Conservation (phyloP, 2,888 invertebrate genomes). For the Ochropleura plecta region DNA sequence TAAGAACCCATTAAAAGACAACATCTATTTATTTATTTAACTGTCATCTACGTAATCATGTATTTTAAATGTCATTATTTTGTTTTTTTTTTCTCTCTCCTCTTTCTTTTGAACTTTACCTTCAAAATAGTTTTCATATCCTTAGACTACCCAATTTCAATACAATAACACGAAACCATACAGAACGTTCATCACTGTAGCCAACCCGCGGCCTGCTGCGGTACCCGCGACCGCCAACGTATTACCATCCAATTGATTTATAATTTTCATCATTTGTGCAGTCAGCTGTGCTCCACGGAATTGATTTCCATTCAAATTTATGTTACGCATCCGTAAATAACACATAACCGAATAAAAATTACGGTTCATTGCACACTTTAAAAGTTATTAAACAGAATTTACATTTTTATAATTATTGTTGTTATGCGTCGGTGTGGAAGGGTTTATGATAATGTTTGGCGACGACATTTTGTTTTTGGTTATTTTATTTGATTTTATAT, state of each 20-base stretch:
- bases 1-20: not conserved
- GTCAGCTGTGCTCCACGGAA: slow-evolving; percentile 60
- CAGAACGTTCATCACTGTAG: slow-evolving; percentile 41
- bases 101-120: not conserved
- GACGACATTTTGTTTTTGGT: not conserved
- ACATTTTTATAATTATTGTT: slow-evolving; percentile 57
- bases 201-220: slow-evolving; percentile 19
- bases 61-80: not conserved
- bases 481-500: not conserved
- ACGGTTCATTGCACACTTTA: slow-evolving; percentile 59
- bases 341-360: slow-evolving; percentile 57
- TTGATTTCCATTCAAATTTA: slow-evolving; percentile 67
- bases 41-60: not conserved
- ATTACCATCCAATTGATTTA: slow-evolving; percentile 72
- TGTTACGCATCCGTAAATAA: slow-evolving; percentile 60
- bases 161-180: slow-evolving; percentile 28
- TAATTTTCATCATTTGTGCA: slow-evolving; percentile 71
- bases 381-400: slow-evolving; percentile 46
- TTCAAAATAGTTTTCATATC: not conserved
- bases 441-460: slow-evolving; percentile 27
- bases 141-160: slow-evolving; percentile 11
- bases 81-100: not conserved
- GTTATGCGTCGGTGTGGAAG: slow-evolving; percentile 26
- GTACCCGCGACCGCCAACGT: slow-evolving; percentile 55
- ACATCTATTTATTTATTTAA: not conserved